Percentiles rank a stretch among this genome's conserved stretches.
Conservation (phyloP, 2,113 vertebrate species). For the cat (Felis catus) region DNA sequence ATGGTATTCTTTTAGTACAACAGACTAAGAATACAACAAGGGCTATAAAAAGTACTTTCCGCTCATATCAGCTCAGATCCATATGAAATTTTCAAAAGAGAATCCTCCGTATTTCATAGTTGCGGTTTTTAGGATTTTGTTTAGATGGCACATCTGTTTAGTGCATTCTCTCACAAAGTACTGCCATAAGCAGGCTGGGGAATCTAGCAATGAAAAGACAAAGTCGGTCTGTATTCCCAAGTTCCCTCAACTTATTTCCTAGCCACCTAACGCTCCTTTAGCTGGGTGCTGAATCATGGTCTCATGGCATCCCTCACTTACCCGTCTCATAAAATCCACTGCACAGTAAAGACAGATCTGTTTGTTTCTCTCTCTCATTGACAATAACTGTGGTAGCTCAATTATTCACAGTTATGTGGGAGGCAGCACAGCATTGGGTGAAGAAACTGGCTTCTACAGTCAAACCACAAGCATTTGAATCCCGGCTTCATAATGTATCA, state of each 20-base stretch:
- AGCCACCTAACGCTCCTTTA: background rate
- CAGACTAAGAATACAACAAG: background rate
- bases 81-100: background rate
- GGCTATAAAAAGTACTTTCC: background rate
- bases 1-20: background rate
- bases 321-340: background rate
- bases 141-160: background rate
- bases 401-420: constrained; percentile 8
- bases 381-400: background rate
- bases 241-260: background rate
- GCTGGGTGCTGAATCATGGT: background rate
- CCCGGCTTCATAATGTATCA: constrained; percentile 24
- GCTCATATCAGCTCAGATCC: background rate
- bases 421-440: background rate
- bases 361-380: background rate
- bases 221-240: background rate
- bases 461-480: constrained; percentile 48
- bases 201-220: background rate
- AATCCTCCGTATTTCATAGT: background rate
- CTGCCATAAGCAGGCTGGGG: background rate
- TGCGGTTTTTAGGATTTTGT: background rate
- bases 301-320: background rate
- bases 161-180: background rate
- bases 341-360: background rate
- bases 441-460: constrained; percentile 4